Evolutionary conservation across 2,113 vertebrate genomes (phyloP).

Genomic region (Pelvicachromis taeniatus): DNA sequence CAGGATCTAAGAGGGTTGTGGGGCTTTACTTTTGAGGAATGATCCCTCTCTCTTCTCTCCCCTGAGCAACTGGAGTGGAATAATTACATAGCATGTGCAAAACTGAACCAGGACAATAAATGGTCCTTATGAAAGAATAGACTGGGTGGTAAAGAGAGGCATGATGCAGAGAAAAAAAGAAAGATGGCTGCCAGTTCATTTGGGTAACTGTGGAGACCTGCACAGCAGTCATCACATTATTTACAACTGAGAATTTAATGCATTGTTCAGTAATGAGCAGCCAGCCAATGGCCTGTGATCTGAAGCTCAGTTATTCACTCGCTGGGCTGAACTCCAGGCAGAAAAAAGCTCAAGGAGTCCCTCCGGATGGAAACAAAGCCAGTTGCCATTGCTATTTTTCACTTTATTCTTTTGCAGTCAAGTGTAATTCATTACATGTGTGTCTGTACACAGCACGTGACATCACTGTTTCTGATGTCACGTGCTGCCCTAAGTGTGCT

Average conservation of each 20-base stretch:
- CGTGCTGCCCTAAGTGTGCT: background rate
- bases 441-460: background rate
- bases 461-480: background rate
- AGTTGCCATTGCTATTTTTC: background rate
- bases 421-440: background rate
- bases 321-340: conserved; percentile 18
- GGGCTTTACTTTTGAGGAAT: conserved; percentile 37
- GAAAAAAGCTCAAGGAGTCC: background rate
- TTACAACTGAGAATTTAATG: conserved; percentile 42
- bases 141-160: background rate
- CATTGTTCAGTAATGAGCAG: conserved; percentile 28
- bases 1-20: background rate
- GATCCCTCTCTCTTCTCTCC: background rate
- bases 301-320: conserved; percentile 20
- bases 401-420: background rate
- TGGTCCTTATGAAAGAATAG: background rate
- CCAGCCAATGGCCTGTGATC: conserved; percentile 26
- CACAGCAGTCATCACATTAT: conserved; percentile 36
- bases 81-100: conserved; percentile 20
- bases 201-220: background rate
- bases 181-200: conserved; percentile 2
- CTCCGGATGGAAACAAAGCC: background rate
- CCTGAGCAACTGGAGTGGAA: conserved; percentile 23
- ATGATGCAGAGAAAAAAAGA: background rate
- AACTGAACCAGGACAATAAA: background rate